phyloP scores from a whole-genome alignment of 2,888 invertebrate species.

The Pollenia griseotomentosa region DNA sequence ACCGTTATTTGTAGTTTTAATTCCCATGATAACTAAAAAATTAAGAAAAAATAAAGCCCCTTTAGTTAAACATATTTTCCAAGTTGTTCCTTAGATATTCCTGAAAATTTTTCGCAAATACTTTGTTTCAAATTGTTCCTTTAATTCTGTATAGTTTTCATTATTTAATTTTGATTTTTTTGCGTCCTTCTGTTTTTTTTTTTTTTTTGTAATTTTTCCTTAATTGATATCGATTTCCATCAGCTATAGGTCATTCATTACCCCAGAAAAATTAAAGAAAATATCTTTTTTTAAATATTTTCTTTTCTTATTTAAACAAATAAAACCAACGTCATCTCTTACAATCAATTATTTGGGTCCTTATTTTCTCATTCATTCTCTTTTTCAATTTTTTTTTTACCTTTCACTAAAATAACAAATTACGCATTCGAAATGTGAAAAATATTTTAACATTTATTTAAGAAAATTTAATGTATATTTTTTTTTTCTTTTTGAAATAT shows the following conservation, averaged over 20 bases:
- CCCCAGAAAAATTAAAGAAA: conserved; percentile 5
- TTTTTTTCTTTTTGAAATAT: neutral
- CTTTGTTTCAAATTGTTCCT: too few relatives aligned
- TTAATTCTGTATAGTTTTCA: neutral
- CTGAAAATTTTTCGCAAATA: too few relatives aligned
- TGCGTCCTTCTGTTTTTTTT: neutral
- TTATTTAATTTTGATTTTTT: neutral
- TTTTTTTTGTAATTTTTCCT: neutral
- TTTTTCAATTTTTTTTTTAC: conserved; percentile 22
- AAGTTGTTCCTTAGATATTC: too few relatives aligned
- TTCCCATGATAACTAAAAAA: too few relatives aligned
- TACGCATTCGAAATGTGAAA: conserved; percentile 26
- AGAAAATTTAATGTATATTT: conserved; percentile 10
- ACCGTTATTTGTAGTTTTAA: too few relatives aligned
- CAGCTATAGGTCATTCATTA: conserved; percentile 33
- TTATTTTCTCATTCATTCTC: neutral
- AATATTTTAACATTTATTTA: conserved; percentile 47
- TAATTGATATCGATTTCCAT: neutral
- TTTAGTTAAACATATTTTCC: too few relatives aligned
- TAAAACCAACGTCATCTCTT: conserved; percentile 30
- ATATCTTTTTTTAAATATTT: neutral
- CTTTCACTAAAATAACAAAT: conserved; percentile 19
- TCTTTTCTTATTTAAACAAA: conserved; percentile 12
- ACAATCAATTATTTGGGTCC: conserved; percentile 34
- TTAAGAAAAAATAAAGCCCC: too few relatives aligned